Evolutionary conservation across 2,888 invertebrate genomes (phyloP), one percentile per base, ranked within the genome.

Genomic region (Apomyelois bistriatella): DNA sequence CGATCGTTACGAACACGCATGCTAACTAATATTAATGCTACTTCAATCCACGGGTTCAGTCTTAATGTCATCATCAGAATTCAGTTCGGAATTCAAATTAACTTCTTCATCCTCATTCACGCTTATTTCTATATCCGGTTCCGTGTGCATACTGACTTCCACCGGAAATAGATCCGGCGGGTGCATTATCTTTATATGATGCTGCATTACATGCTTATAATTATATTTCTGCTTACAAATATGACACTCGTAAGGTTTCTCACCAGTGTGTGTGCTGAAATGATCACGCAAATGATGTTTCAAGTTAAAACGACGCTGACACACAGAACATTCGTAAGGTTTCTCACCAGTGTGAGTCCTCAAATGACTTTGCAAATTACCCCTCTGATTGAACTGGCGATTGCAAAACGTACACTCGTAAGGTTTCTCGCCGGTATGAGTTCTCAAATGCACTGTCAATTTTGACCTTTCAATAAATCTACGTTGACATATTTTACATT

Each of bases 201-300:
- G 32, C 10, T 46, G 15, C 46, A 32, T 32, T 0, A 46, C 32
- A 54, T 54, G 1, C 42, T 47, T 56, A 3, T 0, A 1, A 9
- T 9, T 30, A 53, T 22, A 58, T 41, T n/a, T 46, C 9, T 37
- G 49, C 5, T 52, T 38, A 50, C 62, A 65, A 3, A 53, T 15
- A 8, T 47, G 13, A 43, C 62, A 66, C 9, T 52, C n/a, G 22
- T 42, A 62, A 0, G 61, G 57, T 17, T 53, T 60, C 10, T 55
- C 58, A 6, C 48, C 53, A 0, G 58, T 58, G 17, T 67, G 64
- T 12, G 12, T 53, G 28, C 35, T 50, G 4, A 56, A 3, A 49
- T 66, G 66, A 3, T 0, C 17, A 15, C 35, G 43, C 22, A 63
- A 40, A 15, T 32, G 28, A 30, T 10, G 13, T 30, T 46, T 59